phyloP scores from a whole-genome alignment of 2,113 vertebrate species.

The Nothoprocta perdicaria region DNA sequence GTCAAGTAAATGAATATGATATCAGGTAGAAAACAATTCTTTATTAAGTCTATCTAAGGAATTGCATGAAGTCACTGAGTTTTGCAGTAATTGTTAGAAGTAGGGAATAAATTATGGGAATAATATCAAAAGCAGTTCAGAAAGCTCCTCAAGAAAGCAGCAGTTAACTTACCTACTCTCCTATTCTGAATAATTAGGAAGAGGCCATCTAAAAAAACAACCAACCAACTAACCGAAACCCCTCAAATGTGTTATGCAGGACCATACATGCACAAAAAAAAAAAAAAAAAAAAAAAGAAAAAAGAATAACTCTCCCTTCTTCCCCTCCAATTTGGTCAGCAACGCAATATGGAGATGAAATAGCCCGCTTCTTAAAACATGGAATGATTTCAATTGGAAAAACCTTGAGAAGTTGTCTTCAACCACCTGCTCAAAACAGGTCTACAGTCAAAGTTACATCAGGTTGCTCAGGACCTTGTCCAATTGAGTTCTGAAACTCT shows the following conservation, averaged over 20 bases:
- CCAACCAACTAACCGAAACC: too few relatives aligned
- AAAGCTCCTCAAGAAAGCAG: not conserved
- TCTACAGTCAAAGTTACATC: not conserved
- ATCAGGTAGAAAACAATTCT: not conserved
- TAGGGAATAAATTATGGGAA: not conserved
- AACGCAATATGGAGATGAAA: not conserved
- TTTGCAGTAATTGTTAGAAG: not conserved
- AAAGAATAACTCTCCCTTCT: rapidly evolving
- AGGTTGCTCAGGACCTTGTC: not conserved
- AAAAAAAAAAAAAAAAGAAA: not conserved
- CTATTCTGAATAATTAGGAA: not conserved
- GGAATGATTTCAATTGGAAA: not conserved
- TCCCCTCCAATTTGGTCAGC: not conserved
- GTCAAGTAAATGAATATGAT: not conserved
- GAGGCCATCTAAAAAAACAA: not conserved
- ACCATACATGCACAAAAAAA: not conserved
- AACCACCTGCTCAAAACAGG: not conserved
- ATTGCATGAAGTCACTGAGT: not conserved
- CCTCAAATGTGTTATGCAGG: not conserved
- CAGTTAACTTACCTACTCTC: not conserved
- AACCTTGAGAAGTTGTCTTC: not conserved
- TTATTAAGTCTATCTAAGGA: not conserved
- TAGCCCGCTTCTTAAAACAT: not conserved
- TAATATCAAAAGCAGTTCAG: not conserved
- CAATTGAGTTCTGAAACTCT: not conserved